Conservation (phyloP, 1,140 invertebrate genomes). For the Solen grandis region DNA sequence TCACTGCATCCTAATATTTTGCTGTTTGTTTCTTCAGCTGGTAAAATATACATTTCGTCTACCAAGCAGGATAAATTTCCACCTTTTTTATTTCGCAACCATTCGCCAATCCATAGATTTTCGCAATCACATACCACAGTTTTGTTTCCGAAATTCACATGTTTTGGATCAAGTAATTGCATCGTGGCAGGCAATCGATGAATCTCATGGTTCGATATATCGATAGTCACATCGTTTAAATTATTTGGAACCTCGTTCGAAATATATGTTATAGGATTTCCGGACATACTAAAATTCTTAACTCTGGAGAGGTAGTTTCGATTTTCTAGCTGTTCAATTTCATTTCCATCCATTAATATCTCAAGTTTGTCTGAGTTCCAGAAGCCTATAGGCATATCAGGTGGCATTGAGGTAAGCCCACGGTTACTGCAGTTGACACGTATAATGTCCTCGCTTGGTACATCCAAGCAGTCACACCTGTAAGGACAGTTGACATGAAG, state of each 20-base stretch:
- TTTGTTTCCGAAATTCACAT: conserved; percentile 11
- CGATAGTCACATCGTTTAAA: background rate
- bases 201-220: conserved; percentile 1
- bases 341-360: conserved; percentile 15
- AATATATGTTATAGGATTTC: conserved; percentile 7
- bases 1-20: background rate
- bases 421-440: conserved; percentile 10
- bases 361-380: conserved; percentile 29
- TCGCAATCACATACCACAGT: conserved; percentile 26
- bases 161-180: background rate
- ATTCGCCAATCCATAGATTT: conserved; percentile 37
- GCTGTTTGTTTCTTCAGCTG: background rate
- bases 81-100: conserved; percentile 11
- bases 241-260: background rate
- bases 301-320: conserved; percentile 13
- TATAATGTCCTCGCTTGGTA: conserved; percentile 8
- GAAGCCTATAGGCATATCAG: conserved; percentile 15
- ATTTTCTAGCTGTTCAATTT: conserved; percentile 2
- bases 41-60: background rate
- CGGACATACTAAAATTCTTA: background rate
- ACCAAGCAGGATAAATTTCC: background rate
- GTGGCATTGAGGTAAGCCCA: conserved; percentile 12
- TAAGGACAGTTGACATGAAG: conserved; percentile 13
- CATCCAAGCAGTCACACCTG: conserved; percentile 11
- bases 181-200: background rate